Evolutionary conservation across 2,113 vertebrate species (phyloP), one percentile per base, ranked within the genome.

Genomic region (Hemicordylus capensis): DNA sequence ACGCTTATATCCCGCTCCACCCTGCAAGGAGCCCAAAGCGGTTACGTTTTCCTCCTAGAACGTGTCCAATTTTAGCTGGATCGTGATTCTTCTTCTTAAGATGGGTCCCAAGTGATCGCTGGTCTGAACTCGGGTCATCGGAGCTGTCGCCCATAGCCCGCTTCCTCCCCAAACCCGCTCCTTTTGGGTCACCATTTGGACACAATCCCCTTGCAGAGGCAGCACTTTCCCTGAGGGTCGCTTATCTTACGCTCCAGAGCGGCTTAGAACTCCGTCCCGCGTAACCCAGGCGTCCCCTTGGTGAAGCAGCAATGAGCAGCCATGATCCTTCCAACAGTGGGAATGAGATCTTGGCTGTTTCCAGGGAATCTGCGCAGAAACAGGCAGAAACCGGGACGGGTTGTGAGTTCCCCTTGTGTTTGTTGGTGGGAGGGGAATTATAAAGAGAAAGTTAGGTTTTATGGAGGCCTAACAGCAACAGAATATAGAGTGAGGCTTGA

Each of bases 321-420:
- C 20, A 24, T 46, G 34, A 4, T 24, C 28, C 9, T 14, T 31
- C 22, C 4, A 37, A 37, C 31, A 6, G 54, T 24, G n/a, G 11
- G 11, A 51, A 51, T n/a, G 48, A 11, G 48, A 51, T 6, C 11
- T 51, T 51, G 6, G 6, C 48, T 11, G n/a, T 22, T 24, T 12
- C 75, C 34, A n/a, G 19, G 17, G 76, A 39, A 14, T 1, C 56
- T 39, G 34, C 3, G 37, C 37, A 5, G 11, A 14, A 8, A 12
- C 11, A 6, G 11, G 22, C 26, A 24, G 17, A 59, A 69, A 24
- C 0, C 1, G 8, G 22, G 76, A 0, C 0, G 11, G 4, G 1
- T 12, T 51, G 48, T 12, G 48, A 12, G 6, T 12, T 12, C 48
- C 48, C 48, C 12, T 51, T 12, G 39, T 24, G 26, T 73, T 39